Evolutionary conservation across 2,113 vertebrate species (phyloP), one percentile per base, ranked within the genome.

Genomic region (Platichthys stellatus): DNA sequence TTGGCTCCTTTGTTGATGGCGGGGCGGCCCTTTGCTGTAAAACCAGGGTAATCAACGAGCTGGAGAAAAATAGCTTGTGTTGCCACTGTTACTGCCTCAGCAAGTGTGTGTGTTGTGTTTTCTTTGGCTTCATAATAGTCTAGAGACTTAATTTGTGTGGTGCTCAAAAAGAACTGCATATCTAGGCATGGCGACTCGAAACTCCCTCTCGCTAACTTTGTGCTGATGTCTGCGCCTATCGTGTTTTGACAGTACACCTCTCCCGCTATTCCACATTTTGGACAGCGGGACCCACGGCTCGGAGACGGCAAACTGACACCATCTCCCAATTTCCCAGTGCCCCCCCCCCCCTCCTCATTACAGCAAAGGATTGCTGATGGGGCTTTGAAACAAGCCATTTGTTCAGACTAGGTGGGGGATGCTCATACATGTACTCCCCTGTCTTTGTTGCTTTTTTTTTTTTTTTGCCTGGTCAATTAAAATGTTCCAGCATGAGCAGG

Each of bases 171-270:
- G 83, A 89, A 82, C 53, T 86, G 82, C 82, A 85, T 81, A 62
- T 88, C 76, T 89, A 26, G 77, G 83, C 86, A 63, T 38, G n/a
- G 74, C 15, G 68, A 82, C 86, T 89, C 35, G 28, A 71, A 71
- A 74, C 72, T 81, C 75, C 57, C 69, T 67, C 67, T 83, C 59
- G 62, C 69, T 84, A 85, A 88, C 77, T 92, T 92, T 90, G 80
- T 91, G 92, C 92, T 92, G 91, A 94, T 85, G 90, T 66, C 72
- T 80, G 86, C 75, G 74, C 76, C 70, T 92, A 81, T 83, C 23
- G 57, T 71, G 64, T 88, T 89, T 85, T 91, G 89, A 91, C 92
- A 92, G 89, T 73, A 40, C 62, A 87, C 83, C 77, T 88, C 83
- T 83, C 77, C 68, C 17, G 61, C 89, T 81, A 69, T 79, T 86